These are phyloP conservation scores for Eupsittula cactorum DNA, from an alignment of 2,113 vertebrate genomes.

Conservation along the genomic window DNA sequence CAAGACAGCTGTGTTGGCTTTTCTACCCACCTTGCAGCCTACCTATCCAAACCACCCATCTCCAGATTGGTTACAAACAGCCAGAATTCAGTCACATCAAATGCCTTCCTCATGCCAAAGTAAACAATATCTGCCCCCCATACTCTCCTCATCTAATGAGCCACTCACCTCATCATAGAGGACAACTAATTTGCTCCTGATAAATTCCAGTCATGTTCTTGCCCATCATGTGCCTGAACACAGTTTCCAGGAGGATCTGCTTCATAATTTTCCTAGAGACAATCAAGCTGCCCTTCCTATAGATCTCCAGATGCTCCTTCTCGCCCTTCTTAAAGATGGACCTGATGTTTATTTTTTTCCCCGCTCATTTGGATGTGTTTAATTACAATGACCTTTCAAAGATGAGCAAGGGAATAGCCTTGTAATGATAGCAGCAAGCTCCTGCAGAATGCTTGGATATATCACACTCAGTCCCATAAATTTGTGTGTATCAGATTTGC, in stretches of 20 bases:
- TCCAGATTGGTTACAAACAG: not conserved
- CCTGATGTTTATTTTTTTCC: not conserved
- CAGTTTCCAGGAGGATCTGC: not conserved
- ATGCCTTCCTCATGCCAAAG: not conserved
- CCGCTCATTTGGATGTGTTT: not conserved
- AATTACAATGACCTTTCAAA: not conserved
- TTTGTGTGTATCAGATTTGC: not conserved
- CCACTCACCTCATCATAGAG: not conserved
- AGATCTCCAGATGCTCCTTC: not conserved
- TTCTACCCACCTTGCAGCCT: not conserved
- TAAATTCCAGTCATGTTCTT: rapidly evolving
- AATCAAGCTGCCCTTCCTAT: not conserved
- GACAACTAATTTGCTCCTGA: not conserved
- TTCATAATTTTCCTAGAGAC: not conserved
- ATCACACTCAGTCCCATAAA: not conserved
- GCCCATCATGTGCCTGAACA: not conserved
- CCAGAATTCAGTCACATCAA: not conserved
- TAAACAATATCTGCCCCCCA: not conserved
- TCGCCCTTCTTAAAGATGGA: not conserved
- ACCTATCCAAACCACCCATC: not conserved
- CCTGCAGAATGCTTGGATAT: not conserved
- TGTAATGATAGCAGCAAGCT: rapidly evolving
- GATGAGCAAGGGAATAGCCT: not conserved
- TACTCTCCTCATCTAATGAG: not conserved
- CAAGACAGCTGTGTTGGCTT: not conserved